A percentile compares a stretch with the other conserved stretches of the same genome.
These are phyloP conservation scores for Heptranchias perlo DNA, from an alignment of 2,113 vertebrate genomes.

Conservation along the genomic window DNA sequence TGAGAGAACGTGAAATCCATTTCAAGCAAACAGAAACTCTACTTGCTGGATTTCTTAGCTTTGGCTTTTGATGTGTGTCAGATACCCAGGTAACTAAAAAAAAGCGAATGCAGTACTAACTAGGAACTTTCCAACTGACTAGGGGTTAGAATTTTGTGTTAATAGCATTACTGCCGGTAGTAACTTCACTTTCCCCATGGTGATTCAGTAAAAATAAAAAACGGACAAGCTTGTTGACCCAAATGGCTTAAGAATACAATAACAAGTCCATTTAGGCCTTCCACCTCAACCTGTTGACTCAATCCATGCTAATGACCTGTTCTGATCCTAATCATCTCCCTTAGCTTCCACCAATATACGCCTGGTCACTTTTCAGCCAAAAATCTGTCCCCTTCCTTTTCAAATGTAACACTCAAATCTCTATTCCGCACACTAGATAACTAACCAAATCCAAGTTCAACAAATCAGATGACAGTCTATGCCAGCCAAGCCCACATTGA, in stretches of 20 bases:
- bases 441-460: not conserved
- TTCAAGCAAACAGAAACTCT: not conserved
- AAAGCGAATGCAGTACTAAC: not conserved
- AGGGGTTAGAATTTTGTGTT: not conserved
- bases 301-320: not conserved
- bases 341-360: not conserved
- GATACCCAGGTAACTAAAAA: not conserved
- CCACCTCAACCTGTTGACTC: not conserved
- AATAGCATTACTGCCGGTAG: not conserved
- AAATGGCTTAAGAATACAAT: too few species aligned
- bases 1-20: not conserved
- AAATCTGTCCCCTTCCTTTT: not conserved
- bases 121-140: not conserved
- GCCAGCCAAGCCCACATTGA: not conserved
- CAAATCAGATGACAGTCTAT: not conserved
- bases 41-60: not conserved
- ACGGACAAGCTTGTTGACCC: not conserved
- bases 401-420: not conserved
- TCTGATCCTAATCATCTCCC: too few species aligned
- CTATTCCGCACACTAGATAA: not conserved
- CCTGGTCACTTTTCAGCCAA: not conserved
- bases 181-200: not conserved
- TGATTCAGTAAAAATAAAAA: not conserved
- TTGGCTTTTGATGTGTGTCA: not conserved
- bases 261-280: not conserved